Percentiles rank a stretch among this genome's conserved stretches.
Conservation (phyloP, 2,888 invertebrate genomes). For the Euzophera pinguis region DNA sequence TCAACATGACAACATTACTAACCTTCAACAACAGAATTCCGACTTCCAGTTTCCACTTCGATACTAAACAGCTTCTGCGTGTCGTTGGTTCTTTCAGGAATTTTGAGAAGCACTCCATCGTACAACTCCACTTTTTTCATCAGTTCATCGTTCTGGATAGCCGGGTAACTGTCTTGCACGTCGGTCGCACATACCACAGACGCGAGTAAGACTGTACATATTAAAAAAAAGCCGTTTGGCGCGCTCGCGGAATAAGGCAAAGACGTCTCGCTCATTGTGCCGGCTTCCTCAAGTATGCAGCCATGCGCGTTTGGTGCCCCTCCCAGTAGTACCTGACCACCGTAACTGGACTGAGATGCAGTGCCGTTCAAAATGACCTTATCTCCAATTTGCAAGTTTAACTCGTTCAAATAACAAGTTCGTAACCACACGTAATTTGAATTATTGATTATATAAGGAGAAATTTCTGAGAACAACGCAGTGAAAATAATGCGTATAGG, state of each 20-base stretch:
- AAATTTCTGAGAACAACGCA: background rate
- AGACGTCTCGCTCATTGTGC: constrained; percentile 21
- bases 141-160: constrained; percentile 21
- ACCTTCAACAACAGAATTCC: constrained; percentile 48
- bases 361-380: background rate
- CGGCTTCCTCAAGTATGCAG: constrained; percentile 15
- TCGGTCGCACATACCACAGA: constrained; percentile 29
- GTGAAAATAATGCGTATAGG: too few relatives aligned
- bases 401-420: background rate
- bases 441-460: background rate
- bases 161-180: constrained; percentile 23
- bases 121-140: constrained; percentile 50
- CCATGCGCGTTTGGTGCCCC: constrained; percentile 15
- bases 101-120: constrained; percentile 53
- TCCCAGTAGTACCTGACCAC: constrained; percentile 4
- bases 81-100: constrained; percentile 45
- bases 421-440: background rate
- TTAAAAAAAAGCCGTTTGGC: constrained; percentile 1
- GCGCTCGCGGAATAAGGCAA: background rate
- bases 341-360: background rate
- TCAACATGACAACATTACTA: too few relatives aligned
- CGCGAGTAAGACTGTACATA: constrained; percentile 27
- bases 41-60: constrained; percentile 46
- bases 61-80: constrained; percentile 51
- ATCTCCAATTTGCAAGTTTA: background rate